Evolutionary conservation across 2,888 invertebrate genomes (phyloP), one percentile per base, ranked within the genome.

Genomic region (Coremacera marginata): DNA sequence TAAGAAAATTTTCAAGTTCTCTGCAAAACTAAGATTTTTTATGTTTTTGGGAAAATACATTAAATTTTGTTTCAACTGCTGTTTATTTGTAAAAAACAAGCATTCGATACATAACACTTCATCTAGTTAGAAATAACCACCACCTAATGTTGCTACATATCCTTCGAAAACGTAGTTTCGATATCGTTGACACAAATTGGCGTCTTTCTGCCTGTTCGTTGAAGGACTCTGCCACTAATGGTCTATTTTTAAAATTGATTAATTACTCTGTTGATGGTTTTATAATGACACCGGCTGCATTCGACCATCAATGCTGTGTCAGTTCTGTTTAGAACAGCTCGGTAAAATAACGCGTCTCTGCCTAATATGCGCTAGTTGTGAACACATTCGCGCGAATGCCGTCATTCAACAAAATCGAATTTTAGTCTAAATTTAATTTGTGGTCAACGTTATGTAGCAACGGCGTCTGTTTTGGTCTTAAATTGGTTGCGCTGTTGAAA

Each of bases 241-340:
- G 14, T 3, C 25, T 27, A 25, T 25, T 27, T 62, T 31, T 5
- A 25, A 27, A 27, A 31, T 62, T 62, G 62, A 62, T 62, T 62
- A 62, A 62, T 62, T 19, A 55, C 31, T 62, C 16, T 27, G 62
- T 62, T 62, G 62, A 62, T 62, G 62, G 62, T 62, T 62, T 62
- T 62, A 62, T 62, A 62, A 62, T 62, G 5, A 62, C 62, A 22
- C 19, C 19, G 8, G 8, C 55, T 55, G 55, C 55, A 25, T 19
- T 62, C 3, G 62, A 5, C 11, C 62, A 3, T 25, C 25, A 22
- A 62, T 22, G 27, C 16, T 25, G 16, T 2, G 27, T 25, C 19
- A 27, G 19, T 3, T 25, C 19, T 25, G 25, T 25, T 3, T 11
- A 3, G 22, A 3, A 8, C 8, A 3, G 14, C 14, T 44, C 14